Base-by-base conservation (phyloP, 2,113 vertebrate species). In the Hypanus sabinus region DNA sequence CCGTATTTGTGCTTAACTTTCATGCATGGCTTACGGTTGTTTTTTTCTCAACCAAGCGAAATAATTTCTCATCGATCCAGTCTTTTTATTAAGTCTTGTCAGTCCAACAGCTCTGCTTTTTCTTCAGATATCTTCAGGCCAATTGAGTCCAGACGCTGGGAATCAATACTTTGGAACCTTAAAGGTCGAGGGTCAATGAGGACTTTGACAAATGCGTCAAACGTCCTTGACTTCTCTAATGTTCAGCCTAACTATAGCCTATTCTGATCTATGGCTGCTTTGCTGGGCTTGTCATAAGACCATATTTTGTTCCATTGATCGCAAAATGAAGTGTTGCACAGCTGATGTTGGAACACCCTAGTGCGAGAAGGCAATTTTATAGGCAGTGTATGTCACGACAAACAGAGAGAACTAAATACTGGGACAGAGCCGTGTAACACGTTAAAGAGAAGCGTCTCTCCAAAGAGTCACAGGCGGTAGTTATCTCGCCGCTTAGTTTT, bases 241-340 rank as follows among this genome's bases (percentile, higher is more conserved):
- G 95, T 95, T 96, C 96, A 96, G 96, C 94, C 95, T 94, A 96
- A 95, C 95, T 96, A 95, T 94, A 95, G 95, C 95, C 95, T 94
- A 96, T 97, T 95, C 95, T 95, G 96, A 95, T 96, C 96, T 96
- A 96, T 95, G 97, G 97, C 96, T 95, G 95, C 94, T 96, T 96
- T 96, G 95, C 96, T 96, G 96, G 96, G 95, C 96, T 97, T 98
- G 97, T 98, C 97, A 98, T 96, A 96, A 71, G 97, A 98, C 96
- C 96, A 97, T 97, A 98, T 98, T 97, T 97, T 97, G 96, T 96
- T 96, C 94, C 96, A 98, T 98, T 97, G 98, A 98, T 98, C 95
- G 96, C 94, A 94, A 94, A 95, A 96, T 96, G 96, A 95, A 95
- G 95, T 94, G 96, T 95, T 95, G 96, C 95, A 95, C 95, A 95